Base-by-base conservation (phyloP, 2,888 invertebrate genomes). In the Dendrolimus pini region DNA sequence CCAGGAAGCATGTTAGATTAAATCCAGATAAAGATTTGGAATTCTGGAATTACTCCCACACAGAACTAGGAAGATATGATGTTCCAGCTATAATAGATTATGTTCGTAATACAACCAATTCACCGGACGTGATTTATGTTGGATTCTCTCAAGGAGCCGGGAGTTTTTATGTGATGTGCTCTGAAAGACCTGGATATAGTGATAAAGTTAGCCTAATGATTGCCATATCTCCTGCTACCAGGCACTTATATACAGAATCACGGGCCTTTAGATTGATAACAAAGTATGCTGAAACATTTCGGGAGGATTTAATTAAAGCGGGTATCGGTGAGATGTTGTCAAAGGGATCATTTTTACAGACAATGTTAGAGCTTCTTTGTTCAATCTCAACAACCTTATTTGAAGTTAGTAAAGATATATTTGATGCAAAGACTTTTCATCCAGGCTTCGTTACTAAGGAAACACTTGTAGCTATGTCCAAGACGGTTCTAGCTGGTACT, bases 141-240 rank as follows among this genome's bases (percentile, higher is more conserved):
- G 97, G 96, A 0, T 96, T 96, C 74, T 96, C 96, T 0, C 93
- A 93, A 77, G 97, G 96, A 7, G 93, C 93, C 0, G 93, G 94
- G 0, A 80, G 83, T 3, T 94, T 93, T 68, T 93, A 92, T 72
- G 92, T 94, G 0, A 93, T 94, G 93, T 91, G 92, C 56, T 93
- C 94, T 0, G 91, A 92, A 65, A 79, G 81, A 55, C 94, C 95
- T 0, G 92, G 91, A 18, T 94, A 94, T 64, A 94, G 94, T 77
- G 75, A 89, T 0, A 95, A 94, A 78, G 89, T 93, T 1, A 82
- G 89, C 7, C 75, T 92, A 0, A 88, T 93, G 78, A 92, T 93
- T 59, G 92, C 92, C 1, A 66, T 95, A 58, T 94, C 94, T 0
- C 95, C 95, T 0, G 93, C 95, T 1, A 55, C 82, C 0, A 77